phyloP scores from a whole-genome alignment of 2,888 invertebrate genomes.

The Leuctra nigra region DNA sequence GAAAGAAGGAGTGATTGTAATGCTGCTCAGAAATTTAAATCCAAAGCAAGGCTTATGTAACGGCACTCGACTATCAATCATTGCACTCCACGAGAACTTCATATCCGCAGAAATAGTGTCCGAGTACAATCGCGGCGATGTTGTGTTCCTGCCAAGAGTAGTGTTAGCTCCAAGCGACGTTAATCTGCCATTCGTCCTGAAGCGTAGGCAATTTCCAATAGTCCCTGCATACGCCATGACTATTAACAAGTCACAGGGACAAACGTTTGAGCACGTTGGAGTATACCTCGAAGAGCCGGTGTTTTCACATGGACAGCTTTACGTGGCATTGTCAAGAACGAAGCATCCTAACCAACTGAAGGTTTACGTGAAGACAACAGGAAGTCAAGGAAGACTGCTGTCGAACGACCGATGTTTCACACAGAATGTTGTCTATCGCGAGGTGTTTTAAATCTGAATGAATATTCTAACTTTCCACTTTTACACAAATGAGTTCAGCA shows the following conservation, averaged over 20 bases:
- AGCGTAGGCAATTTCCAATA: background rate
- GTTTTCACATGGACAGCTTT: background rate
- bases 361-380: background rate
- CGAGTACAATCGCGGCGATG: background rate
- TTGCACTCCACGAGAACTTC: background rate
- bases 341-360: background rate
- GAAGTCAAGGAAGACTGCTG: background rate
- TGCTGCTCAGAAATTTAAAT: slow-evolving; percentile 30
- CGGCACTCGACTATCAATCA: slow-evolving; percentile 27
- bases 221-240: background rate
- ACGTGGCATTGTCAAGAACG: background rate
- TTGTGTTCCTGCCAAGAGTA: background rate
- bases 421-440: background rate
- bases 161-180: background rate
- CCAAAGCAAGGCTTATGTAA: slow-evolving; percentile 24
- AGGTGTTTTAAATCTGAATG: no score
- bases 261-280: background rate
- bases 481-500: no score
- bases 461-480: no score
- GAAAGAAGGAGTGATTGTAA: slow-evolving; percentile 30
- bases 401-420: background rate
- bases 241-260: slow-evolving; percentile 1
- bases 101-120: background rate
- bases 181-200: background rate
- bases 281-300: background rate